Evolutionary conservation across 92 coral and sea anemone genomes (phyloP).

Genomic region (Diadumene lineata): DNA sequence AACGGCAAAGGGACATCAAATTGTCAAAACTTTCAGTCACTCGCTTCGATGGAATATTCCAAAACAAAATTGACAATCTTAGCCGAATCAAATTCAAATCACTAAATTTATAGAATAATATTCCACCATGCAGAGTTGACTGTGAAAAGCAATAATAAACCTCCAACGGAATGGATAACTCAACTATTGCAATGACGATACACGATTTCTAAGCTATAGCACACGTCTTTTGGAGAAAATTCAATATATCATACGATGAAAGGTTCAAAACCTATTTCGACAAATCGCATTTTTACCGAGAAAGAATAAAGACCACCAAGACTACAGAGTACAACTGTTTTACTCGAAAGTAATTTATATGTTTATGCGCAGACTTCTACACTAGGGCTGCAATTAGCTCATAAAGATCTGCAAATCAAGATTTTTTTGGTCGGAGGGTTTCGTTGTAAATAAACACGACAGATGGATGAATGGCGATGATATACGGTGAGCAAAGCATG

Average conservation of each 20-base stretch:
- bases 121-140: constrained; percentile 6
- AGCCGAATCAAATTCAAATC: not conserved
- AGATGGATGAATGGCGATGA: not conserved
- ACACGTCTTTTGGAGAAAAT: too few relatives aligned
- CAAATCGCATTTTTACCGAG: too few relatives aligned
- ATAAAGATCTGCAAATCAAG: not conserved
- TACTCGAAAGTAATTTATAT: constrained; percentile 1
- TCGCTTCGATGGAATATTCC: not conserved
- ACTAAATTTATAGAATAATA: not conserved
- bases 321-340: not conserved
- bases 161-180: not conserved
- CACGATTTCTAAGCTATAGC: not conserved
- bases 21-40: constrained; percentile 2
- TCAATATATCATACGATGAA: too few relatives aligned
- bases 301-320: too few relatives aligned
- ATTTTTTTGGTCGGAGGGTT: not conserved
- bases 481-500: not conserved
- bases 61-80: not conserved
- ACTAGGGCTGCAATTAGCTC: constrained; percentile 15
- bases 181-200: not conserved
- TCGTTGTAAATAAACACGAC: constrained; percentile 34
- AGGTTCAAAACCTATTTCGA: too few relatives aligned
- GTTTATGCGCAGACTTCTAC: constrained; percentile 5
- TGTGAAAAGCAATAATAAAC: not conserved
- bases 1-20: not conserved